phyloP scores from a whole-genome alignment of 2,797 vertebrate genomes.

The Pipistrellus nathusii region DNA sequence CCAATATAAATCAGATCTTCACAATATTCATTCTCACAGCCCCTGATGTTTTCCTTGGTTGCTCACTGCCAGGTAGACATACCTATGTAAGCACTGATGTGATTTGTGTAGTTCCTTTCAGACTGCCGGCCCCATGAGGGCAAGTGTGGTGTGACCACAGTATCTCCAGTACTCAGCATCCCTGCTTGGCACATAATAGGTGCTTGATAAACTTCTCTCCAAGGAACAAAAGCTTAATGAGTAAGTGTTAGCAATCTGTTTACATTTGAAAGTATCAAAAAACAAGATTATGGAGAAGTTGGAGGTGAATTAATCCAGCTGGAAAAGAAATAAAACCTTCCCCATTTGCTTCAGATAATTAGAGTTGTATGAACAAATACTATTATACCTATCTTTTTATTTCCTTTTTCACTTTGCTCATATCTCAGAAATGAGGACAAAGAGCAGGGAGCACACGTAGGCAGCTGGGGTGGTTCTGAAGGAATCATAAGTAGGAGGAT shows the following conservation, averaged over 20 bases:
- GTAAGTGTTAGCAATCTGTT: background rate
- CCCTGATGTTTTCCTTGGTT: background rate
- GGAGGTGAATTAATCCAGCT: background rate
- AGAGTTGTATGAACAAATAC: background rate
- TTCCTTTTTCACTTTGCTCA: background rate
- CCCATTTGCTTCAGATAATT: background rate
- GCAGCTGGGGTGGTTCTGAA: background rate
- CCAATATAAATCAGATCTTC: background rate
- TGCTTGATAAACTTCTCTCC: background rate
- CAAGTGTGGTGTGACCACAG: background rate
- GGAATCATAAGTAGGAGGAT: background rate
- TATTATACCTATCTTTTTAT: background rate
- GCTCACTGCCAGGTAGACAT: background rate
- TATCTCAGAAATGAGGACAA: background rate
- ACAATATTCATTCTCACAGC: background rate
- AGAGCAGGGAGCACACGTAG: background rate
- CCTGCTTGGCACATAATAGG: background rate
- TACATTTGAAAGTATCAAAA: slow-evolving; percentile 1
- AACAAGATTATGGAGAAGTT: background rate
- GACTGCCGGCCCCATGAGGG: too few relatives aligned
- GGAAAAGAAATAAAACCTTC: slow-evolving; percentile 51
- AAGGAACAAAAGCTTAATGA: background rate
- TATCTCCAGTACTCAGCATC: too few relatives aligned
- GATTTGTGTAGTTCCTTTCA: background rate
- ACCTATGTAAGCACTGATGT: background rate